phyloP scores from a whole-genome alignment of 2,113 vertebrate species.

The Nesoenas mayeri region DNA sequence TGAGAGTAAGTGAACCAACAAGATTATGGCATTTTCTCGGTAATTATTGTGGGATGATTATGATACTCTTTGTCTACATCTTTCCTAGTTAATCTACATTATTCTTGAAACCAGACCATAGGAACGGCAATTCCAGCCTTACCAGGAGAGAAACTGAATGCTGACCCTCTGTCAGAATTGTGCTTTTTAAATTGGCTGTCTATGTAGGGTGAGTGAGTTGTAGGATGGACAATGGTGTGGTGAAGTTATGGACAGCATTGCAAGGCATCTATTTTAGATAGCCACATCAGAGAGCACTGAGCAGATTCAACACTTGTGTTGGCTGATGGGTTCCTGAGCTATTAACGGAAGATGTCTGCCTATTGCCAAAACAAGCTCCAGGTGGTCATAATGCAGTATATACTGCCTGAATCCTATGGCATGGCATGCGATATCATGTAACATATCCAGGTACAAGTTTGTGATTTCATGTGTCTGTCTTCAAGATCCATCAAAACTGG shows the following conservation, averaged over 20 bases:
- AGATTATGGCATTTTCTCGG: not conserved
- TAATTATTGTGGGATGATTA: not conserved
- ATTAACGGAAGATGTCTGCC: not conserved
- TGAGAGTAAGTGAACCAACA: not conserved
- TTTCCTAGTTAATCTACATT: not conserved
- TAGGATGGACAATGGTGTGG: rapidly evolving
- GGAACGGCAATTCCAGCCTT: not conserved
- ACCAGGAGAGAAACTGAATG: not conserved
- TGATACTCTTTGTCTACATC: not conserved
- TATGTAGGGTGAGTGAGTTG: not conserved
- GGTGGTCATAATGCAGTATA: not conserved
- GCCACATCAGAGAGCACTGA: not conserved
- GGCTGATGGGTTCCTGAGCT: not conserved
- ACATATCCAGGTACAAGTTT: not conserved
- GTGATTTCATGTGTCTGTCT: not conserved
- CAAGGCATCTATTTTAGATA: not conserved
- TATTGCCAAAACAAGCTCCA: not conserved
- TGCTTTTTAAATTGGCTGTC: not conserved
- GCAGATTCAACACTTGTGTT: not conserved
- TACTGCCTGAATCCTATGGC: not conserved
- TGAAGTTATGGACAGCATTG: not conserved
- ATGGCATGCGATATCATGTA: not conserved
- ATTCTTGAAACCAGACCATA: not conserved
- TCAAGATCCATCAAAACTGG: not conserved
- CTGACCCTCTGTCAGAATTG: not conserved